Evolutionary conservation across 2,113 vertebrate genomes (phyloP), one percentile per base, ranked within the genome.

Genomic region (Nematolebias whitei): DNA sequence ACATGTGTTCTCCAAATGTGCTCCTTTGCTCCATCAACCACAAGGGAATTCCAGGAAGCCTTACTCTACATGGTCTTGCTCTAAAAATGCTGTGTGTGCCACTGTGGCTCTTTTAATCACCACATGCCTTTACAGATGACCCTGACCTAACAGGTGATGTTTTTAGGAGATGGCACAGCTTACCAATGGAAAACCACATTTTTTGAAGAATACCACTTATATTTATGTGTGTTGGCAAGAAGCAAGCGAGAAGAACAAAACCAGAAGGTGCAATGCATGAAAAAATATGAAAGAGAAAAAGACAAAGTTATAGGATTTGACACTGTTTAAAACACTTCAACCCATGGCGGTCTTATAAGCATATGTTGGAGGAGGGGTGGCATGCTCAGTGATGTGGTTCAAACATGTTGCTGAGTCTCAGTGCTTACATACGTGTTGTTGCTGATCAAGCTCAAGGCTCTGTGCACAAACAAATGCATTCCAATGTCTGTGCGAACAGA

Each of bases 1-100:
- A 78, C 87, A 89, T 85, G 82, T 66, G 75, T 72, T 64, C 22
- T 56, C 74, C 67, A 78, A 86, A 81, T 64, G 65, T 49, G 78
- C 85, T 75, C 24, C 78, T 88, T 82, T 74, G 58, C 78, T 78
- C 74, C 76, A 66, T 77, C 43, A 76, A 87, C 82, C 89, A 71
- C 82, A 11, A 79, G 73, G 86, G 83, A 74, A 85, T 88, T 81
- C 79, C 83, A 83, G 84, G 54, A 74, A 85, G 75, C 76, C 63
- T 59, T 59, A 67, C 81, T 83, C 83, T 78, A 74, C 73, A 71
- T 41, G 77, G 69, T 80, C 76, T 85, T 39, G 64, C 59, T 71
- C 62, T 78, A 81, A 85, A 80, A 80, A 45, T 72, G 80, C 69
- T 16, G 75, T 19, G 69, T 62, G 69, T 13, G 5, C 49, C 3